Base-by-base conservation (phyloP, 2,797 vertebrate genomes). In the Neopelma chrysocephalum region DNA sequence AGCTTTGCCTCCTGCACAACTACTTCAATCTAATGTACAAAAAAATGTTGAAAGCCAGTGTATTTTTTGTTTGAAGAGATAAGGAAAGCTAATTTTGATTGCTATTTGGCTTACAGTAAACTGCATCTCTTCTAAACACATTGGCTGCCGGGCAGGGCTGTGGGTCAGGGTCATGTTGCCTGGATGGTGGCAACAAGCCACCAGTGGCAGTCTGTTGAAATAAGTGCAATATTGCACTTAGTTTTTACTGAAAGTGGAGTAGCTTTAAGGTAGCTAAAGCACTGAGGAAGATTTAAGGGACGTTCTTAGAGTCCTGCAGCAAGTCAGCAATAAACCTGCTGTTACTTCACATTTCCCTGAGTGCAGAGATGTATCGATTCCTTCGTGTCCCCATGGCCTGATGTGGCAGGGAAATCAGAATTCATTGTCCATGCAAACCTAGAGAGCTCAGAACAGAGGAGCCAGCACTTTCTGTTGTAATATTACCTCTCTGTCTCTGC, bases 291-390 rank as follows among this genome's bases (percentile, higher is more conserved):
- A 76, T 76, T 68, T 84, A 84, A 85, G 69, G 51, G 73, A 25
- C 5, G 1, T 36, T 42, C 54, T 54, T 60, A 7, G 64, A 77
- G n/a, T 70, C 62, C 54, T 47, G 47, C 77, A 79, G 86, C 80
- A 62, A 84, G 68, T 76, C 88, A 92, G 92, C 86, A 86, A 51
- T 88, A 90, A 82, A 92, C 95, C 70, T 72, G 58, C 65, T 60
- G 83, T 84, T 91, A 32, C 60, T 88, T 92, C 21, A 81, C 36
- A 47, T 66, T 62, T 79, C 26, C 66, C 60, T n/a, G 53, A 36
- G 77, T 71, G 80, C 54, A 86, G 50, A 61, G 48, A 58, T 21
- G 31, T 83, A 75, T 96, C 0, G 3, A 82, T 96, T 79, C 43
- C 73, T 87, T 69, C 1, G 0, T 65, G 80, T 65, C 57, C 53